Base-by-base conservation (phyloP, 2,888 invertebrate species). In the Meghimatium bilineatum region DNA sequence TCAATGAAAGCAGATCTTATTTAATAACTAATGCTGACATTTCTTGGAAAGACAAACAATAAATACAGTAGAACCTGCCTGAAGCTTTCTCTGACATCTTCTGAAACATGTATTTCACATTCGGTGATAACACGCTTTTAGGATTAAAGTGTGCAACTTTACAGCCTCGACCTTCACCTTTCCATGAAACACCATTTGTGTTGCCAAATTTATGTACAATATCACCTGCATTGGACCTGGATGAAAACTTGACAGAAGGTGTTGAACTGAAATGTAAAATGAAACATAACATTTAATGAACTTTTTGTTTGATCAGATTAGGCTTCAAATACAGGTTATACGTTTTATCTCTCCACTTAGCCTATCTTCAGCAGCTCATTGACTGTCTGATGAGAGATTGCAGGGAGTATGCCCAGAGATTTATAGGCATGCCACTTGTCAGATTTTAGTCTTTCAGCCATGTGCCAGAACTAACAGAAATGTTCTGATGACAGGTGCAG, bases 221-320 rank as follows among this genome's bases (percentile, higher is more conserved):
- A 80, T 95, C 95, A 2, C 96, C 96, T 69, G 95, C 94, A 89
- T 95, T 95, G 56, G 93, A 94, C 36, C 94, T 89, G 17, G 90
- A 89, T 49, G 89, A 91, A 90, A 94, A 94, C 84, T 93, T 93
- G 80, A 90, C 90, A 0, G 94, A 94, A 74, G 93, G 93, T 5
- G 93, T 93, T n/a, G 92, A 92, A 89, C 92, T 89, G 88, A 85
- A 82, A 93, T 90, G 44, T 89, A 92, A 76, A 38, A 23, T 3
- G 2, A 52, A n/a, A 32, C 12, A 44, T 44, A 8, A 44, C 44
- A 44, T 8, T 49, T 26, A 38, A 66, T n/a, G 26, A 66, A 66
- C 17, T 26, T 44, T 44, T 12, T 44, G 5, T 12, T 44, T 44
- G 6, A 44, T 44, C 44, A 44, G 44, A 12, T 44, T 8, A 44